Evolutionary conservation across 1,140 invertebrate species (phyloP).

Genomic region (Druon quercuslanigerum): DNA sequence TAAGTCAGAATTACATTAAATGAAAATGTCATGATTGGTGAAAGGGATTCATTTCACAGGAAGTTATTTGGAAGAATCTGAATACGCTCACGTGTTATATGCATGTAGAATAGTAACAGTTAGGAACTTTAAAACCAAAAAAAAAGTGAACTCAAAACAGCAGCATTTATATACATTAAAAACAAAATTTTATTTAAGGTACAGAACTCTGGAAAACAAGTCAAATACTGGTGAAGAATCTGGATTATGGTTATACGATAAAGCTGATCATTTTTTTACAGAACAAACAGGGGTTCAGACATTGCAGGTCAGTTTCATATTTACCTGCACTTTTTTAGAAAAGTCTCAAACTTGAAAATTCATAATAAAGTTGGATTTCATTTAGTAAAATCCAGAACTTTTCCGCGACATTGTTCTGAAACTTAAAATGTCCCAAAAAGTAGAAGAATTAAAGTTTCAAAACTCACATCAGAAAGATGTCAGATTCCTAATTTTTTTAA

Average conservation of each 20-base stretch:
- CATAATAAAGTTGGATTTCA: constrained; percentile 11
- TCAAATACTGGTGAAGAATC: neutral
- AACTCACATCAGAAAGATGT: neutral
- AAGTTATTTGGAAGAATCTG: no score
- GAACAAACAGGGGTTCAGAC: neutral
- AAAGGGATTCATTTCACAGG: no score
- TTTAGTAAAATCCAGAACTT: constrained; percentile 28
- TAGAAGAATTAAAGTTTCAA: neutral
- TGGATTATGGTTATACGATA: neutral
- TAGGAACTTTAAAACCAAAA: no score
- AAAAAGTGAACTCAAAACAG: no score
- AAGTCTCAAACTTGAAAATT: neutral
- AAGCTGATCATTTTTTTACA: neutral
- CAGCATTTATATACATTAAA: no score
- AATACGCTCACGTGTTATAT: no score
- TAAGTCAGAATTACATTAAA: no score
- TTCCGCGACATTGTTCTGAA: constrained; percentile 26
- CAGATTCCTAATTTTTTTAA: neutral
- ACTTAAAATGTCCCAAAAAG: neutral
- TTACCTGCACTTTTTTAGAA: constrained; percentile 52
- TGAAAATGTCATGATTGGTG: no score
- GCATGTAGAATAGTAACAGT: no score
- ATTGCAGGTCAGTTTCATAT: constrained; percentile 41
- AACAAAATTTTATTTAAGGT: no score
- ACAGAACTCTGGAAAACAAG: neutral